Evolutionary conservation across 2,888 invertebrate species (phyloP), one percentile per base, ranked within the genome.

Genomic region (Temnothorax rugatulus): DNA sequence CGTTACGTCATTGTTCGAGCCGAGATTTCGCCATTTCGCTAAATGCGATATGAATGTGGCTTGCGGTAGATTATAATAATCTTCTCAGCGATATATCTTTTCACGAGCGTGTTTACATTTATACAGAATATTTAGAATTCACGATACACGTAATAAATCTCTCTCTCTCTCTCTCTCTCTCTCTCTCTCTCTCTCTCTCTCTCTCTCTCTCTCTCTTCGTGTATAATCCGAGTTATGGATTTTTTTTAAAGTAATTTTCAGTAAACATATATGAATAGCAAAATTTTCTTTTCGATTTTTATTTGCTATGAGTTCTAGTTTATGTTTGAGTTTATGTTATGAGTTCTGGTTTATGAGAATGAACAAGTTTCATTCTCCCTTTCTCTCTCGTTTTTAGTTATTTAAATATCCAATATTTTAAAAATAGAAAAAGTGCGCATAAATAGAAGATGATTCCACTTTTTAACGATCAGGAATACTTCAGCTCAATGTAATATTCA

Each of bases 21-120:
- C 1, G 38, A 18, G 47, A 74, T 73, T 79, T 59, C 59, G 18
- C 11, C 13, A 59, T 71, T 71, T 71, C 25, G 44, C 54, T 29
- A 59, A 59, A 34, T 59, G 34, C 57, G 44, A 71, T 57, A 47
- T 79, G 47, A 81, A 71, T 73, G 21, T 13, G 15, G 25, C 18
- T 13, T 21, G 11, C 13, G 59, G n/a, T 74, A 25, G 18, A 73
- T 81, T 50, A 50, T 47, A 59, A 73, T 77, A 66, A 66, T 73
- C 15, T 15, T 54, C 8, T 47, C 73, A n/a, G 18, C 29, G 44
- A 18, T 54, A 52, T 54, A 77, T 3, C 3, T 44, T 54, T 77
- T 41, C 13, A n/a, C 13, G 13, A 25, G 11, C 18, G 21, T 44
- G 18, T 79, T 57, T 41, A 77, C 41, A 15, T 57, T 66, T 79